Conservation (phyloP, 2,113 vertebrate species). For the Rallus limicola region DNA sequence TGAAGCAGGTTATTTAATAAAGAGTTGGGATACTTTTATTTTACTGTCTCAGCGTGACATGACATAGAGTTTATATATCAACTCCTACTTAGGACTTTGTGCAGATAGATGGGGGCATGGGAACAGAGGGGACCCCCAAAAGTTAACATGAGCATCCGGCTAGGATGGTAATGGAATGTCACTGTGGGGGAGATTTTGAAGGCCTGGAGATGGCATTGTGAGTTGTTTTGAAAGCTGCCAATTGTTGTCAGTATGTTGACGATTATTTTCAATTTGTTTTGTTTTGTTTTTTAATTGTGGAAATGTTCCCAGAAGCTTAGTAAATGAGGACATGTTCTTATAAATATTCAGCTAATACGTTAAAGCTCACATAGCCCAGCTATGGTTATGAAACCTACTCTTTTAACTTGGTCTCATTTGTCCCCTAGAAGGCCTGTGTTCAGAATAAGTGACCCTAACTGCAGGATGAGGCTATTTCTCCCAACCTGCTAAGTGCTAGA, state of each 20-base stretch:
- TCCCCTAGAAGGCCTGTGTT: background rate
- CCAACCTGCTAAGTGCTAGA: background rate
- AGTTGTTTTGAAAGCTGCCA: slow-evolving; percentile 39
- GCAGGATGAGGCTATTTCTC: background rate
- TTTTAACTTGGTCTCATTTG: background rate
- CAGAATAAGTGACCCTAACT: background rate
- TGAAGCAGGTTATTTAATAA: background rate
- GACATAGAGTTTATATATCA: background rate
- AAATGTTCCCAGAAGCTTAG: slow-evolving; percentile 63
- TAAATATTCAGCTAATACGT: slow-evolving; percentile 15
- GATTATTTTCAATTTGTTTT: slow-evolving; percentile 69
- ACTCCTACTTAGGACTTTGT: background rate
- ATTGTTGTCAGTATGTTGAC: slow-evolving; percentile 61
- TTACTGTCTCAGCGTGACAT: background rate
- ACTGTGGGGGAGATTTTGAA: slow-evolving; percentile 7
- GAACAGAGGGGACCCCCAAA: background rate
- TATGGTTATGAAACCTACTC: background rate
- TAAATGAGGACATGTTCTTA: slow-evolving; percentile 52
- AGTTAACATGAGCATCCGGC: background rate
- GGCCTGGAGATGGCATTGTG: slow-evolving; percentile 46
- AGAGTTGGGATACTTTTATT: background rate
- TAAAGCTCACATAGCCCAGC: background rate
- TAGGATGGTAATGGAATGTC: background rate
- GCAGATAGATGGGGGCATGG: no score
- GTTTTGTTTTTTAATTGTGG: slow-evolving; percentile 72